Evolutionary conservation across 1,140 invertebrate species (phyloP).

Genomic region (Dolichoris vasculosae): DNA sequence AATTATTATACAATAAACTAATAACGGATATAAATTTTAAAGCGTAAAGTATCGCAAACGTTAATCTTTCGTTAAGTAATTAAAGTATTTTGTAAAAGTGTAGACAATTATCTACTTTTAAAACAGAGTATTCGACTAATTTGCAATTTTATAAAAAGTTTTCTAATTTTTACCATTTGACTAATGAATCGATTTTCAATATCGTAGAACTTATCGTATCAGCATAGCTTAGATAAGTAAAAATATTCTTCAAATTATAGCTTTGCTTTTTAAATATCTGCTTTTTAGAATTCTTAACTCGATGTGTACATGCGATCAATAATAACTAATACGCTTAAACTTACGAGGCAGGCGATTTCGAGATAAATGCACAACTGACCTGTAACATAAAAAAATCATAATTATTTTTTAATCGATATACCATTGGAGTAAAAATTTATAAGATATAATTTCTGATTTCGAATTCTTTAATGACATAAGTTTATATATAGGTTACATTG

Average conservation of each 20-base stretch:
- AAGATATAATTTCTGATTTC: background rate
- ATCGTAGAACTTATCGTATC: too few relatives aligned
- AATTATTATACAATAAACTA: too few relatives aligned
- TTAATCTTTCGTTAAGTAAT: background rate
- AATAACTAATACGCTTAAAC: background rate
- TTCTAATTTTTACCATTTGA: too few relatives aligned
- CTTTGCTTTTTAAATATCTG: too few relatives aligned
- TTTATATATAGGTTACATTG: background rate
- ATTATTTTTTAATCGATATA: background rate
- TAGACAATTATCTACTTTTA: background rate
- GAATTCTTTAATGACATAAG: too few relatives aligned
- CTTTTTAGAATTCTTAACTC: background rate
- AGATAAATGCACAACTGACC: constrained; percentile 19
- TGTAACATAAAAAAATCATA: constrained; percentile 30
- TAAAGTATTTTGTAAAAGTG: background rate
- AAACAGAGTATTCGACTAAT: too few relatives aligned
- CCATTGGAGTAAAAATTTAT: background rate
- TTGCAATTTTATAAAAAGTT: too few relatives aligned
- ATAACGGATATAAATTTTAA: too few relatives aligned
- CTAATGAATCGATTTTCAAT: too few relatives aligned
- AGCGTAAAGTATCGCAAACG: too few relatives aligned
- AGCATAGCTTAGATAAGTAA: too few relatives aligned
- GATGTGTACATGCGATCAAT: background rate
- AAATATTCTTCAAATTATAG: too few relatives aligned
- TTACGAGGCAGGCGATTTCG: background rate